phyloP scores from a whole-genome alignment of 2,113 vertebrate genomes.

The Girardinichthys multiradiatus region DNA sequence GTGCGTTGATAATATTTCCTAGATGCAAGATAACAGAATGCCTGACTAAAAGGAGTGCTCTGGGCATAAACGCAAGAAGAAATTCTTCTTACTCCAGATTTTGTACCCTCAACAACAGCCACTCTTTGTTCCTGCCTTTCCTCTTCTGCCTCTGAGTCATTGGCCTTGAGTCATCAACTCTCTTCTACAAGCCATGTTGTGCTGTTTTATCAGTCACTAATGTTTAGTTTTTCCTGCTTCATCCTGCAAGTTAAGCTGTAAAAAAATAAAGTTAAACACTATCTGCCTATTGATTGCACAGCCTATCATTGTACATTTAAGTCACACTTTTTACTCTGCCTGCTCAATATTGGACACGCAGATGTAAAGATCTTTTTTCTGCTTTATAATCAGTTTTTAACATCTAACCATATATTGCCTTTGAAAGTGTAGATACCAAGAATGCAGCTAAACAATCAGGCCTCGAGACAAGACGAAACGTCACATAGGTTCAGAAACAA shows the following conservation, averaged over 20 bases:
- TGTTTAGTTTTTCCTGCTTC: conserved; percentile 1
- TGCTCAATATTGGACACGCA: no score
- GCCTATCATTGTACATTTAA: not conserved
- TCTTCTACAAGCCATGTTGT: conserved; percentile 2
- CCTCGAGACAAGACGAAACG: no score
- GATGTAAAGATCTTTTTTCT: no score
- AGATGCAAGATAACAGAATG: conserved; percentile 69
- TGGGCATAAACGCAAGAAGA: conserved; percentile 20
- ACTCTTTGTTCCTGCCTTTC: conserved; percentile 30
- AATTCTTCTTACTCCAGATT: conserved; percentile 9
- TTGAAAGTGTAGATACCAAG: no score
- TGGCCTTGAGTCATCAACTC: conserved; percentile 6
- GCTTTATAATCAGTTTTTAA: no score
- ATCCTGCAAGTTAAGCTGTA: no score
- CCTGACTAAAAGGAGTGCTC: conserved; percentile 61
- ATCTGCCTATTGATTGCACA: not conserved
- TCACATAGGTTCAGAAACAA: no score
- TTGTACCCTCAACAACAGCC: conserved; percentile 32
- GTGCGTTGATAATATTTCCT: conserved; percentile 67
- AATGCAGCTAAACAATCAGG: no score
- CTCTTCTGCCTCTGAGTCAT: conserved; percentile 28
- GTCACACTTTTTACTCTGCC: not conserved
- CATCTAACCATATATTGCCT: no score
- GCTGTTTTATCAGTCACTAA: conserved; percentile 23
- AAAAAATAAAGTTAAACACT: no score